These are phyloP conservation scores for Pycnomerus fuliginosus DNA, from an alignment of 2,888 invertebrate genomes.

Conservation along the genomic window DNA sequence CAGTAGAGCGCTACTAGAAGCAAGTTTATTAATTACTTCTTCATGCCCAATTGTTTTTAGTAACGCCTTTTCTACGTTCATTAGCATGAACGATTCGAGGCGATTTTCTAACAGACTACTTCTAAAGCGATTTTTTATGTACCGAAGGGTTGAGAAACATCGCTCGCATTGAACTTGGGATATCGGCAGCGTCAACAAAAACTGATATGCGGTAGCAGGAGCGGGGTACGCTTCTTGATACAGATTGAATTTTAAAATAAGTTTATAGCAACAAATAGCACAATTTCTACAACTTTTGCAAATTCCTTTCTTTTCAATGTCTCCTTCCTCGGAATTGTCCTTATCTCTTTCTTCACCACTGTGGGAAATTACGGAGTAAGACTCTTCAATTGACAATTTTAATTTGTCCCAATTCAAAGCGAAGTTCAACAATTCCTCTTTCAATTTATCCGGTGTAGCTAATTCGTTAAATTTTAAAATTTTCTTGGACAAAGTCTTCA, in stretches of 20 bases:
- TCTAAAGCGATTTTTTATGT: slow-evolving; percentile 10
- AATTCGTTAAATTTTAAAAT: neutral
- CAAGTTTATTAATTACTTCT: neutral
- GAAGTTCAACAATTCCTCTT: slow-evolving; percentile 1
- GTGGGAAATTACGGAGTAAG: neutral
- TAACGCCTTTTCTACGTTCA: neutral
- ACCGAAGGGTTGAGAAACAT: slow-evolving; percentile 9
- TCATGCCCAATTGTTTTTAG: neutral
- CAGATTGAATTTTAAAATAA: slow-evolving; percentile 7
- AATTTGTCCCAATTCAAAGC: slow-evolving; percentile 1
- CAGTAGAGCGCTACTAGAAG: neutral
- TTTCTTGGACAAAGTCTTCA: slow-evolving; percentile 2
- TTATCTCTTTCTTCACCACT: neutral
- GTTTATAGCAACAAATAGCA: slow-evolving; percentile 5
- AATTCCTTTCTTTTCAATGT: neutral
- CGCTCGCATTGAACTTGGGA: slow-evolving; percentile 10
- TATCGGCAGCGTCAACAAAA: slow-evolving; percentile 8
- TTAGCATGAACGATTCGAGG: neutral
- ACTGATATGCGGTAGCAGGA: slow-evolving; percentile 7
- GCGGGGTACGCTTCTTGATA: slow-evolving; percentile 2
- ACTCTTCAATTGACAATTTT: slow-evolving; percentile 3
- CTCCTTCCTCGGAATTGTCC: neutral
- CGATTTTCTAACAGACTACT: neutral
- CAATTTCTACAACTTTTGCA: slow-evolving; percentile 12
- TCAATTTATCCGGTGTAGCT: neutral